A percentile compares a stretch with the other conserved stretches of the same genome.
These are phyloP conservation scores for Hetaerina americana DNA, from an alignment of 1,140 invertebrate species.

Conservation along the genomic window DNA sequence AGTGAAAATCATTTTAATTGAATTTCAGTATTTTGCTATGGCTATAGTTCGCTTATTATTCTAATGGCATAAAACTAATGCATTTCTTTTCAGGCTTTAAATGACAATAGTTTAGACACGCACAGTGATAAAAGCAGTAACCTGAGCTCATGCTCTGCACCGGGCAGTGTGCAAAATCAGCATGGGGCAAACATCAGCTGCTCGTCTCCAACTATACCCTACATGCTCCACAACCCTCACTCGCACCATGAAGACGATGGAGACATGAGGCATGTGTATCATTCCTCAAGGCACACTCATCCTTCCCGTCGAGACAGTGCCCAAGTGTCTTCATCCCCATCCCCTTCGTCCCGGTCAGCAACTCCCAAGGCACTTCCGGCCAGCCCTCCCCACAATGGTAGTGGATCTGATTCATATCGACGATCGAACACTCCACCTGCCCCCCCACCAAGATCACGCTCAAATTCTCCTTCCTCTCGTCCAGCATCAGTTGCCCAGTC, in stretches of 20 bases:
- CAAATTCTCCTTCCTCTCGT: background rate
- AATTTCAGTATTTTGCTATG: too few relatives aligned
- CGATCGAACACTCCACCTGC: constrained; percentile 8
- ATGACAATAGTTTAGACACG: constrained; percentile 58
- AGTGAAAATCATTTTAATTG: too few relatives aligned
- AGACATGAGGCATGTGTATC: constrained; percentile 35
- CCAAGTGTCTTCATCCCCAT: constrained; percentile 31
- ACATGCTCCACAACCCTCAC: constrained; percentile 3
- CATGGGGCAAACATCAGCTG: constrained; percentile 33
- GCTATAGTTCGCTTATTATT: too few relatives aligned
- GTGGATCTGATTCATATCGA: constrained; percentile 6
- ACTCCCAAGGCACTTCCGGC: constrained; percentile 29
- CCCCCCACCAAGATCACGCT: constrained; percentile 8
- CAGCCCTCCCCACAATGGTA: constrained; percentile 28
- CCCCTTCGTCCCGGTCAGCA: constrained; percentile 44
- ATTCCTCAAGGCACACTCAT: constrained; percentile 27
- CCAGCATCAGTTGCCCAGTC: background rate
- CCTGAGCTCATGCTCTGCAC: background rate
- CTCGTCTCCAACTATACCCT: background rate
- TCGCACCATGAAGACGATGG: constrained; percentile 3
- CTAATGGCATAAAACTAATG: background rate
- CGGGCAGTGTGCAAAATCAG: constrained; percentile 42
- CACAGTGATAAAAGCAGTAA: constrained; percentile 39
- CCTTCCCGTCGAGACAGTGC: constrained; percentile 20
- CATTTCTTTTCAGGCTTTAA: background rate